Evolutionary conservation across 2,113 vertebrate genomes (phyloP), one percentile per base, ranked within the genome.

Genomic region (Mustelus asterias): DNA sequence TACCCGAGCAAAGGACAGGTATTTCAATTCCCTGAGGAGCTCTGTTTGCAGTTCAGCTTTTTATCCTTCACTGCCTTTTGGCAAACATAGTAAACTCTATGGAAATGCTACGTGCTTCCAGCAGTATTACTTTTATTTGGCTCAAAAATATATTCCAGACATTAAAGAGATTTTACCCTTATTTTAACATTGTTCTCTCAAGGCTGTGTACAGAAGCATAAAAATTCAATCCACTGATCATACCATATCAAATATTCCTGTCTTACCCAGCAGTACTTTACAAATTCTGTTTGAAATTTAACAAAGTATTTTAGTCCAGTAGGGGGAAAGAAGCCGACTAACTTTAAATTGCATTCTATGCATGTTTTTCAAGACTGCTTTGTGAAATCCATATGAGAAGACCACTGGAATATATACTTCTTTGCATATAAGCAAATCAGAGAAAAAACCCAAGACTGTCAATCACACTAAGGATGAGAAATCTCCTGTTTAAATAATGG

Each of bases 271-370:
- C 9, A 11, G 8, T 94, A 41, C 92, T 67, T 94, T 41, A 94
- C 7, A 94, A 69, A 94, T 94, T 94, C 60, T 94, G 60, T 67
- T 94, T 94, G 60, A 94, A 94, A 67, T 94, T 63, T 94, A 94
- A 26, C 90, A 70, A 65, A 94, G 63, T 94, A 94, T 22, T 94
- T 44, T 41, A 37, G 65, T 24, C 10, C 65, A 94, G 37, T 69
- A 11, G 65, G 37, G 92, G 65, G n/a, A 37, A 11, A 94, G 37
- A 69, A 94, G 37, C 1, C n/a, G 0, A 22, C 63, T 20, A 67
- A 69, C 65, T 10, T 26, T 67, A 44, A 94, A 94, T 94, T 94
- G 7, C 10, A 69, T 94, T 94, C 37, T 41, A 26, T 67, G 63
- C 65, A 20, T 22, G 63, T 44, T 26, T 67, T 94, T 26, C n/a